Evolutionary conservation across 2,113 vertebrate species (phyloP).

Genomic region (Pimephales promelas): DNA sequence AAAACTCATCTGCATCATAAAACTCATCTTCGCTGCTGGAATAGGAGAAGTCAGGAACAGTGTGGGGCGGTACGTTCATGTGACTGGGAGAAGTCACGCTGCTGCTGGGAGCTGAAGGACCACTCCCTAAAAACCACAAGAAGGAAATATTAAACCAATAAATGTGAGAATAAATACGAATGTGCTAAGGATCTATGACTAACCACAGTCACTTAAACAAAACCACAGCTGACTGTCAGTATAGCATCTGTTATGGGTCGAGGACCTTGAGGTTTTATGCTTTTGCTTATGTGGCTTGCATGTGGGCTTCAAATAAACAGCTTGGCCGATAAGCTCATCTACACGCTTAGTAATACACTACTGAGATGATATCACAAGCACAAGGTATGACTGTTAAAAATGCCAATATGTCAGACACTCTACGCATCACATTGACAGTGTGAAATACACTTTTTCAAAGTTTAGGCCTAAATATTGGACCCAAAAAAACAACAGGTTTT

Average conservation of each 20-base stretch:
- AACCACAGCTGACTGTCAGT: not conserved
- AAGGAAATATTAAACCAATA: not conserved
- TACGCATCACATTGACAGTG: not conserved
- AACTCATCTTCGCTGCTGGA: conserved; percentile 99
- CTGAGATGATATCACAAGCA: not conserved
- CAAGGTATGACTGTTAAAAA: not conserved
- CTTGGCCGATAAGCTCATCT: not conserved
- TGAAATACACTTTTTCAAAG: too few species aligned
- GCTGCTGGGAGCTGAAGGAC: conserved; percentile 91
- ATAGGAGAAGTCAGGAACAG: conserved; percentile 97
- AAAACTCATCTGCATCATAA: conserved; percentile 97
- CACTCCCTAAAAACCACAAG: conserved; percentile 80
- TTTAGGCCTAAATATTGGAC: not conserved
- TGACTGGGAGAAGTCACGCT: conserved; percentile 91
- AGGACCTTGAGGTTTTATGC: conserved; percentile 4
- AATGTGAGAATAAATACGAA: not conserved
- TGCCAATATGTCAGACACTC: not conserved
- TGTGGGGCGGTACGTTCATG: conserved; percentile 90
- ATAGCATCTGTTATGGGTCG: not conserved
- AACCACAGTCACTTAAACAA: not conserved
- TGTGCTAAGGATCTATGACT: not conserved
- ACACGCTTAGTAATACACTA: not conserved
- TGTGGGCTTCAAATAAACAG: not conserved
- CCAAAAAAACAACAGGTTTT: not conserved
- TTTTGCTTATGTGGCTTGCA: not conserved